These are phyloP conservation scores for Hydropsyche tenuis DNA, from an alignment of 1,140 invertebrate genomes.

Conservation along the genomic window DNA sequence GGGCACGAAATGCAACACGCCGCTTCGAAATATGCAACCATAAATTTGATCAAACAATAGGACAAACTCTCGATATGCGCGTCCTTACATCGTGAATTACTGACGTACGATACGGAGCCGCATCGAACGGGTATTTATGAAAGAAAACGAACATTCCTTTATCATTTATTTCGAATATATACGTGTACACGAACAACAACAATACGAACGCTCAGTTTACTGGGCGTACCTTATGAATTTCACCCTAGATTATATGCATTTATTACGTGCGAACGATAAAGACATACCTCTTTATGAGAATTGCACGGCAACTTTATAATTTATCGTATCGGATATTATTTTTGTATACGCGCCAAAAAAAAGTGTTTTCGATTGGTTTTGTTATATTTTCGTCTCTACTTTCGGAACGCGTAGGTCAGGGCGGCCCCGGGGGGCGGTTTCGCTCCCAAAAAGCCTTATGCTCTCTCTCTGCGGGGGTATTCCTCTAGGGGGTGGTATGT, in stretches of 20 bases:
- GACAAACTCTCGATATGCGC: constrained; percentile 35
- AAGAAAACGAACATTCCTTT: constrained; percentile 48
- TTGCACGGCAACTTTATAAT: no score
- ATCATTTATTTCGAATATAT: constrained; percentile 43
- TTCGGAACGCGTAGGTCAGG: constrained; percentile 1
- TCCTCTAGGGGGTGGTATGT: background rate
- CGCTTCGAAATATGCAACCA: constrained; percentile 43
- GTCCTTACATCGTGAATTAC: constrained; percentile 36
- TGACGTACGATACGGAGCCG: background rate
- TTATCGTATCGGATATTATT: no score
- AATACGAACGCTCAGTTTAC: no score
- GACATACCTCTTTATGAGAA: no score
- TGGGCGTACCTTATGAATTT: no score
- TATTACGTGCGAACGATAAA: no score
- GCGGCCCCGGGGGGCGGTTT: background rate
- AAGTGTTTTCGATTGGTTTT: no score
- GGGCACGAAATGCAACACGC: constrained; percentile 33
- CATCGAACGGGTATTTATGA: constrained; percentile 27
- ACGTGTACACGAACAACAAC: no score
- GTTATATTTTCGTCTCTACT: background rate
- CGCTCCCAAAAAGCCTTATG: background rate
- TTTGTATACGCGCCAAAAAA: no score
- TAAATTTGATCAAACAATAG: constrained; percentile 51
- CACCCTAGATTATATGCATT: no score
- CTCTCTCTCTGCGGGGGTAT: no score